Evolutionary conservation across 2,113 vertebrate genomes (phyloP).

Genomic region (Oxyruncus cristatus): DNA sequence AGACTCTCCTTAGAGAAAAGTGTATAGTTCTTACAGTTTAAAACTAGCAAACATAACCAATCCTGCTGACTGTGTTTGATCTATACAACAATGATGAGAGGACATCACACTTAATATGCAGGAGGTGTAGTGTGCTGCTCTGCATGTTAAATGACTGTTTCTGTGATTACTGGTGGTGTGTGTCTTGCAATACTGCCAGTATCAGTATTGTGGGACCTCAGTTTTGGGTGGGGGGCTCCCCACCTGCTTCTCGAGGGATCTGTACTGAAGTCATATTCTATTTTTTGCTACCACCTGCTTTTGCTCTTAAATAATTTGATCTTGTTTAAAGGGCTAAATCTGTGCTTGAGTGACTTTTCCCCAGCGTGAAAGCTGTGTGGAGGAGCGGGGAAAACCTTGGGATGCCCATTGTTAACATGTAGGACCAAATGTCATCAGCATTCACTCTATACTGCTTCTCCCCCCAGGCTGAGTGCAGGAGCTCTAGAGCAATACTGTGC

Average conservation of each 20-base stretch:
- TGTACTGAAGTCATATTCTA: constrained; percentile 7
- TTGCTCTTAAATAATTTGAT: constrained; percentile 5
- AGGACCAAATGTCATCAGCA: neutral
- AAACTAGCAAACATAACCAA: neutral
- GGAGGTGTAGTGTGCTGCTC: neutral
- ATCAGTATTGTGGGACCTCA: neutral
- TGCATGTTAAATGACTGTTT: neutral
- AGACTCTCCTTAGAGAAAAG: neutral
- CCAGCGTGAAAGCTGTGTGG: neutral
- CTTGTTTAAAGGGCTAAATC: neutral
- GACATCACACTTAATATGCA: neutral
- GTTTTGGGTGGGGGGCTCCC: neutral
- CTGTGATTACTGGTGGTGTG: neutral
- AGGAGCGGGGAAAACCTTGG: neutral
- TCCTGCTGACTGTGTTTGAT: neutral
- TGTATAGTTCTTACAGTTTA: neutral
- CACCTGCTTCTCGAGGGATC: neutral
- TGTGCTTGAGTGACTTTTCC: neutral
- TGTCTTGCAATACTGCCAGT: neutral
- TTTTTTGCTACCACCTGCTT: constrained; percentile 43
- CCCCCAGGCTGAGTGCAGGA: neutral
- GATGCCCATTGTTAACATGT: accelerated
- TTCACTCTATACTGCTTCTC: neutral
- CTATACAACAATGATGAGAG: neutral
- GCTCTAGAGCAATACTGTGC: neutral